phyloP scores from a whole-genome alignment of 2,797 vertebrate genomes.

The Scolopax rusticola region DNA sequence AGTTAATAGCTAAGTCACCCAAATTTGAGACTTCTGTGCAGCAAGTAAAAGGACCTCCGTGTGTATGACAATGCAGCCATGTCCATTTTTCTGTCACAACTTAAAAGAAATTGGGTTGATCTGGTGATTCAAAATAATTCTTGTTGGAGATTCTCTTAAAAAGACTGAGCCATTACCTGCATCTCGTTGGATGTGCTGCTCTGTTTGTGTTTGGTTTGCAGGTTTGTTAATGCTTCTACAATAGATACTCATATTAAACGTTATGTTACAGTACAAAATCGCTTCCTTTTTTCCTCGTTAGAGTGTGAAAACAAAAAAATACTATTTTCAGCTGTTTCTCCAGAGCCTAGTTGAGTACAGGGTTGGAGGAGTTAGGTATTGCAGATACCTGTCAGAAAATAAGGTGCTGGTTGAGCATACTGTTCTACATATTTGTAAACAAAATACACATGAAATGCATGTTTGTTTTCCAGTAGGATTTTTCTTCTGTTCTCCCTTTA shows the following conservation, averaged over 20 bases:
- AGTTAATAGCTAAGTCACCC: neutral
- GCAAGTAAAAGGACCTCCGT: neutral
- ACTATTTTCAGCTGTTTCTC: neutral
- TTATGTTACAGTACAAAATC: neutral
- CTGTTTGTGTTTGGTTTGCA: neutral
- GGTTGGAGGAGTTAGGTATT: neutral
- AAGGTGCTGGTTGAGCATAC: neutral
- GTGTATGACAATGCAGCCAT: fast-evolving
- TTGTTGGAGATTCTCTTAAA: neutral
- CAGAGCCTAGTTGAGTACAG: neutral
- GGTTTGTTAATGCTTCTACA: neutral
- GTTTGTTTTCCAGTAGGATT: neutral
- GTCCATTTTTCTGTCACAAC: neutral
- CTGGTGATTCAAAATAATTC: neutral
- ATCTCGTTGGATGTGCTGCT: neutral
- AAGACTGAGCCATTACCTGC: neutral
- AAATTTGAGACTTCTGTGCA: neutral
- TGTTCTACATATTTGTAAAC: neutral
- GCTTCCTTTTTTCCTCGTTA: neutral
- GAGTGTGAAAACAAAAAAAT: neutral
- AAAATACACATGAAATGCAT: neutral
- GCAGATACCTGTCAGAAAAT: neutral
- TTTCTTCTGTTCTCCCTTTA: neutral
- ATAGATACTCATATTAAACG: neutral
- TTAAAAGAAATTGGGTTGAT: neutral